A percentile compares a stretch with the other conserved stretches of the same genome.
Conservation (phyloP, 64 coral and sea anemone genomes). For the Anthopleura sola region DNA sequence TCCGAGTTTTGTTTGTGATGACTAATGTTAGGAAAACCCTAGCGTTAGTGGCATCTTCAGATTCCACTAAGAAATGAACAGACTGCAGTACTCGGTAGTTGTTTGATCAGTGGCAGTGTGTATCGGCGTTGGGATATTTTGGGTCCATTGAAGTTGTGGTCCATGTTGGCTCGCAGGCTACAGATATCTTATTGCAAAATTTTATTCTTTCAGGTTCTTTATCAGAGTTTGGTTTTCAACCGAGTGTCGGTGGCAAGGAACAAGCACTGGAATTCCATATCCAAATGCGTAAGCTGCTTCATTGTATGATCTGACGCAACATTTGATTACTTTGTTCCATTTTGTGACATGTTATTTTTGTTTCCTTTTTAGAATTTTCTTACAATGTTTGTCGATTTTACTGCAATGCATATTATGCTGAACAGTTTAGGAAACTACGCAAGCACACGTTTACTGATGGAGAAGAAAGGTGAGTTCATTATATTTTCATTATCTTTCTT, state of each 20-base stretch:
- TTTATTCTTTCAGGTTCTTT: conserved; percentile 27
- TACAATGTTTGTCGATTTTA: conserved; percentile 75
- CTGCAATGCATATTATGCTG: conserved; percentile 89
- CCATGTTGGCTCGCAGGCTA: too few relatives aligned
- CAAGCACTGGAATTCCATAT: conserved; percentile 57
- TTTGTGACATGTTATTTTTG: background rate
- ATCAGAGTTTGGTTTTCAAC: conserved; percentile 81
- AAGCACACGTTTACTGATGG: conserved; percentile 82
- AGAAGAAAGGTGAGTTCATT: conserved; percentile 72
- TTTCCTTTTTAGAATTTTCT: conserved; percentile 66
- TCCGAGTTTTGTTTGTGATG: too few relatives aligned
- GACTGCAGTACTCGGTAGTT: too few relatives aligned
- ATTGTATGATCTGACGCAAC: too few relatives aligned
- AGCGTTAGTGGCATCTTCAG: too few relatives aligned
- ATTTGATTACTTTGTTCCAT: too few relatives aligned
- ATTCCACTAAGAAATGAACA: too few relatives aligned
- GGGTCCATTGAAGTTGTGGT: too few relatives aligned
- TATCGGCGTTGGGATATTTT: too few relatives aligned
- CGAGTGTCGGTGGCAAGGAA: background rate
- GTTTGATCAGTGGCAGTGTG: too few relatives aligned
- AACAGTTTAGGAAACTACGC: conserved; percentile 83
- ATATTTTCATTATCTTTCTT: background rate
- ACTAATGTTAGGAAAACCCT: too few relatives aligned
- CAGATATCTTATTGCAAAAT: too few relatives aligned
- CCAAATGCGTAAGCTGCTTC: conserved; percentile 76